Base-by-base conservation (phyloP, 2,113 vertebrate genomes). In the Miniopterus natalensis region DNA sequence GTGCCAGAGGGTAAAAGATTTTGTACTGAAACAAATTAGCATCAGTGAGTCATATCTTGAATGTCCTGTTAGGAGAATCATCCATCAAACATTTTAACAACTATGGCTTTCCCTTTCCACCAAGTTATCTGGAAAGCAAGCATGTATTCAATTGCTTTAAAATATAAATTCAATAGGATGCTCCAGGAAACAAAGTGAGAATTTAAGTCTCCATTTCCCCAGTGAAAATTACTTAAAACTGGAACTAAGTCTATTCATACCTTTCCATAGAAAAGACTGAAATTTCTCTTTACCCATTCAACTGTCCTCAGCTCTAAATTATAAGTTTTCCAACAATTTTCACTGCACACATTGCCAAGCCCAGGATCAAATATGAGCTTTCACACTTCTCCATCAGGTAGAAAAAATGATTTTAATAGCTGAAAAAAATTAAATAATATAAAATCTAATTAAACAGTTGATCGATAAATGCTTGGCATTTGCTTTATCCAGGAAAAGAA, bases 31-130 rank as follows among this genome's bases (percentile, higher is more conserved):
- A 97, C 98, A 98, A 98, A 99, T 98, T 98, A 98, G 97, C 98
- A 97, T 97, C 47, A 75, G 79, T 99, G 98, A 99, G 97, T 99
- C 98, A 98, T 98, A 98, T 98, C 98, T 98, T 97, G 97, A 98
- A 97, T 95, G 71, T 98, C 97, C 96, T 71, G 96, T 98, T 96
- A 97, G 98, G 97, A 97, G 98, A 98, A 98, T 98, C 97, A 98
- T 96, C 97, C 98, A 97, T 98, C 97, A 97, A 97, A 98, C 73
- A 95, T 97, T 95, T 97, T 98, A 98, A 98, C 95, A 98, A 96
- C 95, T 84, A 97, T 90, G 97, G 98, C 97, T 98, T 98, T 98
- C 97, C 75, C 98, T 98, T 98, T 97, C 97, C 40, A 89, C 78
- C 81, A 94, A 75, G 85, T 96, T 97, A 96, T 96, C 89, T 93